These are phyloP conservation scores for Callinectes sapidus DNA, from an alignment of 2,888 invertebrate genomes.

Conservation along the genomic window DNA sequence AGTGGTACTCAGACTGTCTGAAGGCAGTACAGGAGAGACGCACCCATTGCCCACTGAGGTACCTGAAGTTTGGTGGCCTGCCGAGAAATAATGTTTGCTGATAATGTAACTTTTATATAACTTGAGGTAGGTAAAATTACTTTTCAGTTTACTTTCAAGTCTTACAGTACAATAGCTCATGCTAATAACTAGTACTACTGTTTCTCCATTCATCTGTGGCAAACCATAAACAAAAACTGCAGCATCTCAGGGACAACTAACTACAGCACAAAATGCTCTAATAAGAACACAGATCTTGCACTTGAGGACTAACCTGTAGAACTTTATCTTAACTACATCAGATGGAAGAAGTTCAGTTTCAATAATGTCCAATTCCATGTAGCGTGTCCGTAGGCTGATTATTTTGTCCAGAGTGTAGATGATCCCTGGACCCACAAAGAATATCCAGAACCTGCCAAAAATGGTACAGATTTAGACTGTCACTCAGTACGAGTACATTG, in stretches of 20 bases:
- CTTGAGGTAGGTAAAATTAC: neutral
- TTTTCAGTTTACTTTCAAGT: neutral
- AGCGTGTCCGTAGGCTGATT: conserved; percentile 91
- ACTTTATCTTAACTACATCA: conserved; percentile 94
- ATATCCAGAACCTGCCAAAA: conserved; percentile 86
- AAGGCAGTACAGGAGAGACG: conserved; percentile 93
- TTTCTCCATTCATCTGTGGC: neutral
- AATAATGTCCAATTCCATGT: conserved; percentile 92
- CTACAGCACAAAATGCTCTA: too few relatives aligned
- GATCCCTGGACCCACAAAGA: conserved; percentile 92
- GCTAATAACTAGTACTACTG: neutral
- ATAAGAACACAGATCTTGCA: neutral
- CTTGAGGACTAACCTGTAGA: conserved; percentile 81
- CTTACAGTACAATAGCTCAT: neutral
- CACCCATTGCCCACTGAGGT: conserved; percentile 88
- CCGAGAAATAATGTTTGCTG: neutral
- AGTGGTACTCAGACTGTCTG: conserved; percentile 92
- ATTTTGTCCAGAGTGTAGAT: conserved; percentile 94
- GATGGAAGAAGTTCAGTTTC: conserved; percentile 95
- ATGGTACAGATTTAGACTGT: neutral
- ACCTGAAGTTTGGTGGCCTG: conserved; percentile 92
- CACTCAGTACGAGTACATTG: neutral
- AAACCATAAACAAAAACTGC: neutral
- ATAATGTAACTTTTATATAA: neutral
- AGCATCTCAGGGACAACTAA: too few relatives aligned